Percentiles rank a stretch among this genome's conserved stretches.
phyloP scores from a whole-genome alignment of 2,888 invertebrate genomes.

The Aphidius colemani region DNA sequence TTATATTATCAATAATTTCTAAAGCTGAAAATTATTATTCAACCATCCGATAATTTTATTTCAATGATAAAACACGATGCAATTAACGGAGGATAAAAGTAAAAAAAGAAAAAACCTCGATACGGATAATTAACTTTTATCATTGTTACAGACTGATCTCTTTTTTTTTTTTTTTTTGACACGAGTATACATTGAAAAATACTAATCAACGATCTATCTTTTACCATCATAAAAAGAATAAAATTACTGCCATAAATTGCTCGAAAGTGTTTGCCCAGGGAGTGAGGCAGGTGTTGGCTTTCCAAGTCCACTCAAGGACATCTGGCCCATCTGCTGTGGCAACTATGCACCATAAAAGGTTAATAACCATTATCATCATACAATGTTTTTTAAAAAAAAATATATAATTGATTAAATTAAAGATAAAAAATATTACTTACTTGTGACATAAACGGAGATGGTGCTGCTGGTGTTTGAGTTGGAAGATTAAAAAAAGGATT shows the following conservation, averaged over 20 bases:
- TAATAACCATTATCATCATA: conserved; percentile 4
- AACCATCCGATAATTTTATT: too few relatives aligned
- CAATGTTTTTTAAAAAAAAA: conserved; percentile 3
- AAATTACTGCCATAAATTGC: conserved; percentile 59
- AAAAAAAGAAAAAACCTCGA: too few relatives aligned
- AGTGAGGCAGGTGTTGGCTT: conserved; percentile 45
- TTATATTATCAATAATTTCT: too few relatives aligned
- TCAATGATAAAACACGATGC: too few relatives aligned
- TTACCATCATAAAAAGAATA: conserved; percentile 30
- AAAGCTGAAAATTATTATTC: too few relatives aligned
- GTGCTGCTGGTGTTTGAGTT: conserved; percentile 40
- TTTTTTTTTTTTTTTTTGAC: too few relatives aligned
- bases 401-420: conserved; percentile 6
- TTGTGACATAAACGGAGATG: conserved; percentile 44
- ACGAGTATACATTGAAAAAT: conserved; percentile 10
- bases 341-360: conserved; percentile 44
- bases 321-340: conserved; percentile 63
- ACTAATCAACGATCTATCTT: conserved; percentile 45
- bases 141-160: too few relatives aligned
- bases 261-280: conserved; percentile 56
- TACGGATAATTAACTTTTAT: too few relatives aligned
- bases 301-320: conserved; percentile 56
- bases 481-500: conserved; percentile 57
- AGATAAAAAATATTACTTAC: conserved; percentile 33
- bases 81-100: too few relatives aligned